A percentile compares a stretch with the other conserved stretches of the same genome.
Conservation (phyloP, 64 coral and sea anemone species). For the Actinia equina region DNA sequence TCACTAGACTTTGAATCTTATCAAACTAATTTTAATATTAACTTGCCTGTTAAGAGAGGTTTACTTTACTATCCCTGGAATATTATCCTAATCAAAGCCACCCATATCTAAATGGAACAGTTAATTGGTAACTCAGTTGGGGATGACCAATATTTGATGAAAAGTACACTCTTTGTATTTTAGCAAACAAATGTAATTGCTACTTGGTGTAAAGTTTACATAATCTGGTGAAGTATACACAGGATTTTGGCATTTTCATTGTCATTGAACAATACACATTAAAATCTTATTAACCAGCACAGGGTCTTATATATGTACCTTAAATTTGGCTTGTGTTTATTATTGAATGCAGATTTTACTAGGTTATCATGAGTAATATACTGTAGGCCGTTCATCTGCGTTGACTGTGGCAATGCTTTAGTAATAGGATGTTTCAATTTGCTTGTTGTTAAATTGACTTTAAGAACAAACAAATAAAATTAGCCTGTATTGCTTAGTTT, state of each 20-base stretch:
- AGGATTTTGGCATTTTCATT: constrained; percentile 1
- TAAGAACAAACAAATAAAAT: no score
- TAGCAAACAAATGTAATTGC: constrained; percentile 9
- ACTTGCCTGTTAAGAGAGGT: no score
- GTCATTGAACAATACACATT: constrained; percentile 3
- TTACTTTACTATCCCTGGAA: no score
- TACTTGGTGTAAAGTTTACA: constrained; percentile 11
- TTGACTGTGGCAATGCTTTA: no score
- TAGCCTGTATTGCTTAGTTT: neutral
- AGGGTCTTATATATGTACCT: neutral
- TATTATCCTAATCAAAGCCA: neutral
- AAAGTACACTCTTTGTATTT: constrained; percentile 1
- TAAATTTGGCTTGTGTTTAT: no score
- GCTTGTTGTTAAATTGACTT: no score
- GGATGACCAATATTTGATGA: constrained; percentile 1
- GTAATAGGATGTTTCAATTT: no score
- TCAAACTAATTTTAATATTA: no score
- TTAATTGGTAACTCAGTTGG: neutral
- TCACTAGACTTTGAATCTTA: neutral
- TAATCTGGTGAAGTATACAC: neutral
- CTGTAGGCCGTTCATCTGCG: no score
- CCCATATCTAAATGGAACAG: constrained; percentile 3
- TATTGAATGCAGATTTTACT: no score
- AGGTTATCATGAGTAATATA: no score
- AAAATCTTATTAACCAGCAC: constrained; percentile 13